phyloP scores from a whole-genome alignment of 1,140 invertebrate species.

The Drosophila fuyamai region DNA sequence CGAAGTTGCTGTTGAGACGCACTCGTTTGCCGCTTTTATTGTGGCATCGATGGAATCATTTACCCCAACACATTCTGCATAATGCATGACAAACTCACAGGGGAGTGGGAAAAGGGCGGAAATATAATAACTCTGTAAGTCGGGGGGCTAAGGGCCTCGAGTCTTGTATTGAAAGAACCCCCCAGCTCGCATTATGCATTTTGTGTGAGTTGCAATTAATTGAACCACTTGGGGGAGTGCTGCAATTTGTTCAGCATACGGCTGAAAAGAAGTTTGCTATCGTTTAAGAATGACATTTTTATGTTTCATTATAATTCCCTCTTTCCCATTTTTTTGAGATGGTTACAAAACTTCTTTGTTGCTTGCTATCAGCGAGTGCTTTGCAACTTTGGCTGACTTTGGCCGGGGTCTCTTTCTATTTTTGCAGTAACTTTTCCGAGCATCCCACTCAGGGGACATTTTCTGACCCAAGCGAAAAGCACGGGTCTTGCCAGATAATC shows the following conservation, averaged over 20 bases:
- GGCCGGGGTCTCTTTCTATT: constrained; percentile 12
- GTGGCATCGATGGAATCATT: constrained; percentile 33
- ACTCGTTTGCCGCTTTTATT: constrained; percentile 41
- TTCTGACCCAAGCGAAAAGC: constrained; percentile 22
- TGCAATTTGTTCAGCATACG: constrained; percentile 35
- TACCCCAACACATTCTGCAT: constrained; percentile 39
- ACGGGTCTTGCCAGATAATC: constrained; percentile 59
- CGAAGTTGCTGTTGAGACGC: constrained; percentile 40
- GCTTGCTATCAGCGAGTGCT: constrained; percentile 59
- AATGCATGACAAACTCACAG: constrained; percentile 20
- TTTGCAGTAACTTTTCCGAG: constrained; percentile 53
- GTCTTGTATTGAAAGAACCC: constrained; percentile 10
- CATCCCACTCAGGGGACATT: constrained; percentile 25
- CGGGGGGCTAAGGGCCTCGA: constrained; percentile 15
- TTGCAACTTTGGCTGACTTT: constrained; percentile 69
- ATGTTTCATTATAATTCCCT: constrained; percentile 36
- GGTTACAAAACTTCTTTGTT: constrained; percentile 60
- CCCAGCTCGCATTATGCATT: constrained; percentile 54
- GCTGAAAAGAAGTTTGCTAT: constrained; percentile 35
- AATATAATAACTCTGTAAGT: constrained; percentile 28
- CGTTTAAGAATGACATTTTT: constrained; percentile 31
- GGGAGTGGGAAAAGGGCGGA: neutral
- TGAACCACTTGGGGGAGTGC: constrained; percentile 59
- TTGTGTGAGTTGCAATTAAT: constrained; percentile 73
- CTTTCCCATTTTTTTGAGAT: constrained; percentile 13